Evolutionary conservation across 2,888 invertebrate species (phyloP).

Genomic region (Orchestes rusci): DNA sequence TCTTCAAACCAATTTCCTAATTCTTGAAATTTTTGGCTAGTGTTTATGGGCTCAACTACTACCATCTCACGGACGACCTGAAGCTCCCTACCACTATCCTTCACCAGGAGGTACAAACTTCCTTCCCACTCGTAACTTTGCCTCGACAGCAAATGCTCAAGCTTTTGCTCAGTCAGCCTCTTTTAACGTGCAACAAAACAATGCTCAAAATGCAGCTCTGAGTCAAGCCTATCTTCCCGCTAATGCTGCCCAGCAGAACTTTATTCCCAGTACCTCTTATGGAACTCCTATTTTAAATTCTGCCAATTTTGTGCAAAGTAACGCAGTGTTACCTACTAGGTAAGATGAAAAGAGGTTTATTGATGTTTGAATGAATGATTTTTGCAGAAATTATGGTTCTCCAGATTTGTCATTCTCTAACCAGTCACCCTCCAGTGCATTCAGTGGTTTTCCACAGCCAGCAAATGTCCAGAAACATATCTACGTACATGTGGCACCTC

Average conservation of each 20-base stretch:
- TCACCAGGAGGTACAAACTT: too few relatives aligned
- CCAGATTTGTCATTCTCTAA: constrained; percentile 3
- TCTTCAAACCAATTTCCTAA: too few relatives aligned
- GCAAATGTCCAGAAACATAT: constrained; percentile 20
- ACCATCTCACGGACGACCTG: background rate
- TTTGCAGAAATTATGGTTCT: constrained; percentile 11
- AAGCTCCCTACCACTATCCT: constrained; percentile 2
- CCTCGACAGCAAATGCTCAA: too few relatives aligned
- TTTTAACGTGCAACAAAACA: too few relatives aligned
- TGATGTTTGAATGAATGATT: too few relatives aligned
- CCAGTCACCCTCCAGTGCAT: constrained; percentile 2
- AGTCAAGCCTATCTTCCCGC: background rate
- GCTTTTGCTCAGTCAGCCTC: too few relatives aligned
- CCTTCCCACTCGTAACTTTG: too few relatives aligned
- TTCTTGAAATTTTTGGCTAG: too few relatives aligned
- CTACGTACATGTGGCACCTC: constrained; percentile 21
- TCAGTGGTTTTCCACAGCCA: background rate
- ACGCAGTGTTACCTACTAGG: too few relatives aligned
- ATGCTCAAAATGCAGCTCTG: background rate
- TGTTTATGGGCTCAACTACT: background rate
- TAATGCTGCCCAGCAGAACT: constrained; percentile 1
- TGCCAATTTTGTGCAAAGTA: background rate
- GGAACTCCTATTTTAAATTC: constrained; percentile 9
- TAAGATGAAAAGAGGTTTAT: too few relatives aligned
- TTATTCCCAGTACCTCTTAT: constrained; percentile 9